Percentiles rank a stretch among this genome's conserved stretches.
Conservation (phyloP, 2,888 invertebrate genomes). For the Pseudolycoriella hygida region DNA sequence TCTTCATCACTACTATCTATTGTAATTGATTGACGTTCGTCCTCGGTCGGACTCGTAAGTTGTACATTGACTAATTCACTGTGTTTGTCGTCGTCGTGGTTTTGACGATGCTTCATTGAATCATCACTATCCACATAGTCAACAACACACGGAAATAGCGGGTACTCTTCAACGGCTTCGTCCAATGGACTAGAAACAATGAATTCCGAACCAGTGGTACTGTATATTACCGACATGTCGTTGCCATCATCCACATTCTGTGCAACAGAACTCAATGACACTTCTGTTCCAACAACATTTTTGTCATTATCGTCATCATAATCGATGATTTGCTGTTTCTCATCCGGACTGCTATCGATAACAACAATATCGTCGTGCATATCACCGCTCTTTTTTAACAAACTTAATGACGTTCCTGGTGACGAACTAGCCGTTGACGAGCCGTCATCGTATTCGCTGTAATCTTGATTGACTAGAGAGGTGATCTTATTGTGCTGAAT, state of each 20-base stretch:
- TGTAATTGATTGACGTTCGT: constrained; percentile 4
- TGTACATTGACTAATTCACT: constrained; percentile 11
- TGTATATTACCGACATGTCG: constrained; percentile 34
- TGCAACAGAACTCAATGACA: constrained; percentile 38
- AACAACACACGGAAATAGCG: constrained; percentile 41
- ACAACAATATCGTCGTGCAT: constrained; percentile 16
- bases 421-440: constrained; percentile 36
- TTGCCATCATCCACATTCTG: constrained; percentile 37
- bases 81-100: constrained; percentile 21
- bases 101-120: constrained; percentile 21
- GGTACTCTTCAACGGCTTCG: constrained; percentile 39
- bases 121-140: constrained; percentile 40
- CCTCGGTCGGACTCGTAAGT: constrained; percentile 1
- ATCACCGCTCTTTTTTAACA: constrained; percentile 14
- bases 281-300: constrained; percentile 36
- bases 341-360: constrained; percentile 25
- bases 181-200: constrained; percentile 43
- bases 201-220: constrained; percentile 33
- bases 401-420: constrained; percentile 12
- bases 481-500: constrained; percentile 29
- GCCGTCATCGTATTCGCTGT: constrained; percentile 41
- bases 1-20: constrained; percentile 10
- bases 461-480: constrained; percentile 36
- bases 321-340: constrained; percentile 35
- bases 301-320: constrained; percentile 40